Evolutionary conservation across 2,888 invertebrate species (phyloP).

Genomic region (Colletes collaris): DNA sequence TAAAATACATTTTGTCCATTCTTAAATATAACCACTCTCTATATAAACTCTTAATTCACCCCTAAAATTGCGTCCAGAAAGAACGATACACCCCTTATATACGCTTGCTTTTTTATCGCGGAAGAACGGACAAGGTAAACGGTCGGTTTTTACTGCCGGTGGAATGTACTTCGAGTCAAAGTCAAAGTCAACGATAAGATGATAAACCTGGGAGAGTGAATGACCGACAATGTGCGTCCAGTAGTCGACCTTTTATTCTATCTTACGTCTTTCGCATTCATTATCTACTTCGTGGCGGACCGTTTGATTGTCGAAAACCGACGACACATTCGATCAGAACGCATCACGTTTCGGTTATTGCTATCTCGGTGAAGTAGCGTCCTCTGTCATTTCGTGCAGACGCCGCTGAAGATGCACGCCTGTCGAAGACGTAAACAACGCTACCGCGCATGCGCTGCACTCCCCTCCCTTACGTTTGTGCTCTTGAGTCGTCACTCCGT

Average conservation of each 20-base stretch:
- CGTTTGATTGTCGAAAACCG: background rate
- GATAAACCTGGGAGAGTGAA: slow-evolving; percentile 50
- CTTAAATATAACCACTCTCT: too few relatives aligned
- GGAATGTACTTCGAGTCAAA: slow-evolving; percentile 52
- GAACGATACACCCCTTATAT: slow-evolving; percentile 5
- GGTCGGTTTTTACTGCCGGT: slow-evolving; percentile 40
- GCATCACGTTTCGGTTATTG: slow-evolving; percentile 18
- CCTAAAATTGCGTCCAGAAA: background rate
- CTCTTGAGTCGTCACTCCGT: slow-evolving; percentile 33
- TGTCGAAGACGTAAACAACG: slow-evolving; percentile 80
- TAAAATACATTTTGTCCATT: too few relatives aligned
- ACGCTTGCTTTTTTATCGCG: slow-evolving; percentile 18
- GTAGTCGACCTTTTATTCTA: slow-evolving; percentile 19
- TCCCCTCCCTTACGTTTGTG: slow-evolving; percentile 42
- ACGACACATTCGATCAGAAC: slow-evolving; percentile 11
- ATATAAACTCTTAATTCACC: background rate
- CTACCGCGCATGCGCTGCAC: slow-evolving; percentile 74
- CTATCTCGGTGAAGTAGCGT: slow-evolving; percentile 49
- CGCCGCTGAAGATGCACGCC: slow-evolving; percentile 60
- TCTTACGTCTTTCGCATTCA: slow-evolving; percentile 27
- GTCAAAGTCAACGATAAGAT: slow-evolving; percentile 62
- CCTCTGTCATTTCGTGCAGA: slow-evolving; percentile 60
- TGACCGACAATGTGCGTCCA: slow-evolving; percentile 48
- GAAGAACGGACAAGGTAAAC: slow-evolving; percentile 43
- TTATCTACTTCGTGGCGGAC: slow-evolving; percentile 24